A percentile compares a stretch with the other conserved stretches of the same genome.
These are phyloP conservation scores for Drepana arcuata DNA, from an alignment of 1,140 invertebrate genomes.

Conservation along the genomic window DNA sequence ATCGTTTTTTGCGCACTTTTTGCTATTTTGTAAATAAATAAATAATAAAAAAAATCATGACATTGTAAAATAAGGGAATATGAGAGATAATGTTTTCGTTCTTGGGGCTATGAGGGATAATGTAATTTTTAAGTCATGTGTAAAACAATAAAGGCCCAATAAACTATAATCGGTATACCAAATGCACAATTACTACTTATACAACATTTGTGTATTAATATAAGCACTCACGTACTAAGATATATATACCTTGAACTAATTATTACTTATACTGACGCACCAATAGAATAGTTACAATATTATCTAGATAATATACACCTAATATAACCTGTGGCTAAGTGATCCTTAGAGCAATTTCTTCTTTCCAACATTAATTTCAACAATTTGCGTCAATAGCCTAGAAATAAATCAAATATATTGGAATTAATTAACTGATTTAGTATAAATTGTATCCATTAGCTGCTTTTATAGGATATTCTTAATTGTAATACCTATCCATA, in stretches of 20 bases:
- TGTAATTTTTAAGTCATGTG: conserved; percentile 13
- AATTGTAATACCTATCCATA: too few species aligned
- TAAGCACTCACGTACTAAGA: conserved; percentile 26
- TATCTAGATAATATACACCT: conserved; percentile 10
- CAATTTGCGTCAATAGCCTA: too few species aligned
- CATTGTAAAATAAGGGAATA: conserved; percentile 45
- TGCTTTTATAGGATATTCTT: too few species aligned
- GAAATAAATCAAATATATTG: too few species aligned
- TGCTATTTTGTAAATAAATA: conserved; percentile 61
- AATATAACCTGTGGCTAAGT: not conserved
- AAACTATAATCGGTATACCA: conserved; percentile 60
- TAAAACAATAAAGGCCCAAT: conserved; percentile 57
- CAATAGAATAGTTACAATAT: conserved; percentile 40
- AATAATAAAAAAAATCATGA: conserved; percentile 26
- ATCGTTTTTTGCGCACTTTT: conserved; percentile 68
- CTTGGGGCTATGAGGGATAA: conserved; percentile 18
- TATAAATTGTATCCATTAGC: too few species aligned
- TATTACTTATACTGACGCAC: conserved; percentile 31
- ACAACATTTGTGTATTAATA: conserved; percentile 23
- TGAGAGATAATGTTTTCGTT: conserved; percentile 37
- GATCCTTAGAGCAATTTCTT: not conserved
- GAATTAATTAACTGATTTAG: too few species aligned
- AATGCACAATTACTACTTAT: conserved; percentile 57
- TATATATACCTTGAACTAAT: conserved; percentile 19
- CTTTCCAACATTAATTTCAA: not conserved